Evolutionary conservation across 2,797 vertebrate species (phyloP).

Genomic region (Graptemys geographica): DNA sequence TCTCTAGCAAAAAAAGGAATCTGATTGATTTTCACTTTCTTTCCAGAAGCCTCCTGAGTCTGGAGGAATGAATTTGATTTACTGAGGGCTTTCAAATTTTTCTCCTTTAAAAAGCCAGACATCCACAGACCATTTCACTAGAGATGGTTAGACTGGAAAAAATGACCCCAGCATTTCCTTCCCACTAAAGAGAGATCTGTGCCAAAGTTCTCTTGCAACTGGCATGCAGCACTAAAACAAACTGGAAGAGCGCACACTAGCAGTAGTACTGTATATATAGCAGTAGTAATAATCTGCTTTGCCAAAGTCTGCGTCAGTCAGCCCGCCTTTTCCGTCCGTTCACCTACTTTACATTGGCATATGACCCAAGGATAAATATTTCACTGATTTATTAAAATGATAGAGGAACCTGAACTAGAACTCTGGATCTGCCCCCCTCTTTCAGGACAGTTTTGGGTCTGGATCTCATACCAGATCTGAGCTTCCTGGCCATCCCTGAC

Average conservation of each 20-base stretch:
- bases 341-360: rapidly evolving
- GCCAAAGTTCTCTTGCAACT: conserved; percentile 48
- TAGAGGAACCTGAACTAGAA: neutral
- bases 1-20: neutral
- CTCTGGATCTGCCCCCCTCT: neutral
- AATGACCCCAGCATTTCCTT: conserved; percentile 52
- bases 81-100: neutral
- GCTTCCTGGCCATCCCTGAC: neutral
- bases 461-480: neutral
- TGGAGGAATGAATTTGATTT: neutral
- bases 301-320: neutral
- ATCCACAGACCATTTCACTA: neutral
- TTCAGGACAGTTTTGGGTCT: neutral
- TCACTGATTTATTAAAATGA: neutral
- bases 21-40: neutral
- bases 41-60: neutral
- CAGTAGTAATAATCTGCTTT: neutral
- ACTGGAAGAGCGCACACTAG: neutral
- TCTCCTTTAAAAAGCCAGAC: neutral
- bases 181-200: conserved; percentile 39
- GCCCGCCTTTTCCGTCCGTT: neutral
- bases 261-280: neutral
- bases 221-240: conserved; percentile 42
- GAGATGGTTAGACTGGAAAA: conserved; percentile 59
- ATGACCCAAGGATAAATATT: neutral